Evolutionary conservation across 2,797 vertebrate genomes (phyloP), one percentile per base, ranked within the genome.

Genomic region (Aeoliscus strigatus): DNA sequence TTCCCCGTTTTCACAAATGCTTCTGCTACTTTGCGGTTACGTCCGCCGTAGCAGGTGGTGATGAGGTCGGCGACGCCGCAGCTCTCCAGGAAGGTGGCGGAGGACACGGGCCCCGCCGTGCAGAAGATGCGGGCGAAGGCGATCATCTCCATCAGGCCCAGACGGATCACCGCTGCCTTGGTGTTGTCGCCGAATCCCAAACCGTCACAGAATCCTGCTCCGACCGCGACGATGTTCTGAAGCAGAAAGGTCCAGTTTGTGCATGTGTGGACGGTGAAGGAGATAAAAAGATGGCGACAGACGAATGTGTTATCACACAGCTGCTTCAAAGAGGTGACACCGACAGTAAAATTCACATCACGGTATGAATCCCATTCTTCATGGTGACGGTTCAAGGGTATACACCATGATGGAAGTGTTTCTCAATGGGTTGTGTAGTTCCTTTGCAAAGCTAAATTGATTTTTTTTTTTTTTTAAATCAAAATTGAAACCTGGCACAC

Each of bases 121-220:
- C 93, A 98, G 88, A 97, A 94, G 39, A 98, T 75, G 26, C 91
- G 93, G 44, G 94, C 86, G 0, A 99, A 98, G 48, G 77, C 83
- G 0, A 98, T 94, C 94, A 98, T 98, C 87, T 99, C 96, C 94
- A 94, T 94, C 63, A 98, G 80, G 1, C 96, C 95, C 71, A 99
- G 81, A 9, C 96, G 86, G 81, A 99, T 98, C 69, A 98, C 93
- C 0, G 94, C 96, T 0, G 95, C 96, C 70, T 99, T 98, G 0
- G 95, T 98, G 80, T 99, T 99, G 81, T 97, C 94, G 0, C 96
- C 96, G 0, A 91, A 96, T 26, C 91, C 91, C n/a, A 98, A 85
- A 0, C 96, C 96, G 0, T 99, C 96, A 1, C 94, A 97, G 89
- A 99, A 97, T n/a, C 96, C 96, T 0, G 96, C 94, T 0, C 91